Conservation (phyloP, 1,140 invertebrate species). For the Limonius californicus region DNA sequence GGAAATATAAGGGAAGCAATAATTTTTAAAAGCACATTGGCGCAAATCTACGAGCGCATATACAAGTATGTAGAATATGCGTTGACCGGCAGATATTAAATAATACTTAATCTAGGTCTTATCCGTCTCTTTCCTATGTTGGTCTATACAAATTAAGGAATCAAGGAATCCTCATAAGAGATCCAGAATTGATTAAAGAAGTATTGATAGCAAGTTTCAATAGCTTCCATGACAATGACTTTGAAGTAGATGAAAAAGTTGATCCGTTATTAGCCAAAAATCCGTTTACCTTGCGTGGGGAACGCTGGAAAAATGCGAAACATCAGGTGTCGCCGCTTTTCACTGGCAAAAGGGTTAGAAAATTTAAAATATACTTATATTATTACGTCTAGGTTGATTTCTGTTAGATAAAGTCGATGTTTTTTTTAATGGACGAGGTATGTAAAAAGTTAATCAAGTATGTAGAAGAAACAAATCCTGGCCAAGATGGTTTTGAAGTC, state of each 20-base stretch:
- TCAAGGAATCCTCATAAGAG: constrained; percentile 52
- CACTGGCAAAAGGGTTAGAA: constrained; percentile 42
- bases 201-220: constrained; percentile 54
- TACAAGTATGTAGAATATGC: too few species aligned
- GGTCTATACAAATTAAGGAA: constrained; percentile 46
- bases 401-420: constrained; percentile 48
- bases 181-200: constrained; percentile 53
- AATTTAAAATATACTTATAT: neutral
- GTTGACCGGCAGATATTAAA: too few species aligned
- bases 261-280: constrained; percentile 46
- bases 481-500: constrained; percentile 22
- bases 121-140: too few species aligned
- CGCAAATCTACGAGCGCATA: too few species aligned
- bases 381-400: neutral
- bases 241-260: constrained; percentile 35
- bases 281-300: constrained; percentile 43
- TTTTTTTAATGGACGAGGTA: constrained; percentile 41
- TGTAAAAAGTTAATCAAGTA: constrained; percentile 22
- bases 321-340: constrained; percentile 45
- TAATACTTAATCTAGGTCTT: too few species aligned
- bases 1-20: too few species aligned
- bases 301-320: constrained; percentile 46
- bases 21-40: too few species aligned
- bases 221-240: constrained; percentile 46
- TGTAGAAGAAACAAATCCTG: constrained; percentile 12